Base-by-base conservation (phyloP, 1,140 invertebrate species). In the Apocrypta bakeri region DNA sequence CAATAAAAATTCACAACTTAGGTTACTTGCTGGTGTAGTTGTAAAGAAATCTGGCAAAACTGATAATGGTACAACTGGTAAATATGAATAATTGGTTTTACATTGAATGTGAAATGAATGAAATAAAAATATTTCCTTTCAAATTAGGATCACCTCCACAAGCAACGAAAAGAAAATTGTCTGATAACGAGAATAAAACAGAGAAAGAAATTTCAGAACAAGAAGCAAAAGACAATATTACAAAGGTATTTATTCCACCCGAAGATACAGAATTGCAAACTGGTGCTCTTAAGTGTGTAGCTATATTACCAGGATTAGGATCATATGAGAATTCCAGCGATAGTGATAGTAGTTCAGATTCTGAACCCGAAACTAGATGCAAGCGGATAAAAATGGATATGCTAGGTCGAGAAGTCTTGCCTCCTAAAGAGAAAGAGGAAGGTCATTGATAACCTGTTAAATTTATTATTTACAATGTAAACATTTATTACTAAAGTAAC, bases 231-330 rank as follows among this genome's bases (percentile, higher is more conserved):
- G 25, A 27, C 14, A 64, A 37, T 61, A 40, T 2, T 17, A 56
- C 79, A 29, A 64, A 68, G 37, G 61, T 42, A 33, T 17, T 37
- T 33, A 1, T 56, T 0, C 8, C 79, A 24, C 6, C 25, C n/a
- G 56, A 76, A 71, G 61, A 42, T 75, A 4, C 68, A 68, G 76
- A 74, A 66, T 24, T 84, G 37, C 61, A 80, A 40, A 75, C 66
- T 72, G 79, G 83, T 71, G 83, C 83, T 6, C 88, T 96, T 48
- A 94, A 94, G 72, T 96, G 96, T 85, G 94, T 96, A 79, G 96
- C 94, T 1, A 94, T 97, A 76, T 90, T 97, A 64, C 96, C 96
- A 14, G 96, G 96, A 2, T 92, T 97, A 56, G 96, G 95, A 1
- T 93, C 93, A 83, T 97, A 97, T 85, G 93, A 94, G 1, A 94